phyloP scores from a whole-genome alignment of 2,113 vertebrate genomes.

The Rutilus rutilus region DNA sequence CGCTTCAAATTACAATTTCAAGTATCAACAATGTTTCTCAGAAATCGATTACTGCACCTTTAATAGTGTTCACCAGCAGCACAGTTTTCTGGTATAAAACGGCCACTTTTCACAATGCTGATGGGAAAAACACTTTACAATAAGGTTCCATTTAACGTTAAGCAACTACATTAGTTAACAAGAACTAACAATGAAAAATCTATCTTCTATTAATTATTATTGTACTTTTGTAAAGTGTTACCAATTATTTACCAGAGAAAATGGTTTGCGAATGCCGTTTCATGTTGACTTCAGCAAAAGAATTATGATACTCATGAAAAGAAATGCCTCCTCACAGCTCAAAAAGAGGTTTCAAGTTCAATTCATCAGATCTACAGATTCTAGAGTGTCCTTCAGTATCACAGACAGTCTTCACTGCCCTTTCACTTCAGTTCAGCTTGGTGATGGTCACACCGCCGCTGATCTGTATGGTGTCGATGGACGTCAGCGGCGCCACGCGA shows the following conservation, averaged over 20 bases:
- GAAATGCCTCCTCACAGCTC: background rate
- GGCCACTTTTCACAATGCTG: background rate
- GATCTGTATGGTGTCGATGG: conserved; percentile 91
- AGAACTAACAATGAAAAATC: too few relatives aligned
- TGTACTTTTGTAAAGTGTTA: too few relatives aligned
- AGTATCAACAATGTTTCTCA: too few relatives aligned
- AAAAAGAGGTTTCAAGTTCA: background rate
- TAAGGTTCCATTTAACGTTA: too few relatives aligned
- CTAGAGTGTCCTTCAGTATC: background rate
- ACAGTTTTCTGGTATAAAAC: background rate
- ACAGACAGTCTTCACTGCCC: background rate
- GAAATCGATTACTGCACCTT: too few relatives aligned
- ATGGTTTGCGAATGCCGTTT: background rate
- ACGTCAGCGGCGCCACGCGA: conserved; percentile 79
- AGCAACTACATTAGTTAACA: too few relatives aligned
- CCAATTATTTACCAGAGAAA: too few relatives aligned
- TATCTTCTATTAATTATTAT: too few relatives aligned
- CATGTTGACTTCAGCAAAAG: background rate
- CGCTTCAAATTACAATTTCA: too few relatives aligned
- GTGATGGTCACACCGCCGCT: conserved; percentile 88
- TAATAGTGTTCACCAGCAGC: too few relatives aligned
- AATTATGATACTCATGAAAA: background rate
- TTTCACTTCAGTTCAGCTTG: conserved; percentile 84
- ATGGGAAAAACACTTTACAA: too few relatives aligned
- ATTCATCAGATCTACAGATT: background rate